Base-by-base conservation (phyloP, 2,888 invertebrate species). In the Nephrocerus scutellatus region DNA sequence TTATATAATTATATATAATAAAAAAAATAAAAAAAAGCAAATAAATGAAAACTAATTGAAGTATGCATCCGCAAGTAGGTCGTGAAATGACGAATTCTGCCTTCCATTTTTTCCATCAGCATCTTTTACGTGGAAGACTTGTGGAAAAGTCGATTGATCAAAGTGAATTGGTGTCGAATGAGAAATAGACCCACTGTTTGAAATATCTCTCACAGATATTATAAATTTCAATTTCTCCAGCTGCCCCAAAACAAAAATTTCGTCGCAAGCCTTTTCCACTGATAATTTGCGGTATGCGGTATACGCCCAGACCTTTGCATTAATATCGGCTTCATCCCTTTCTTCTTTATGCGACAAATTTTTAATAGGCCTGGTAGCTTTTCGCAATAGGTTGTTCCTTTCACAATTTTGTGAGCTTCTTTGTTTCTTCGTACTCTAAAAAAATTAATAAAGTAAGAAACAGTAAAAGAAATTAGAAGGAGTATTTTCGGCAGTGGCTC, bases 61-160 rank as follows among this genome's bases (percentile, higher is more conserved):
- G 31, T 31, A 20, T 31, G 31, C 31, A 21, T 31, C 31, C 31
- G 31, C 21, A 31, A 31, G 31, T 31, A 31, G 13, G 31, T 21
- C 31, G 31, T 21, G 31, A 31, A 31, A 31, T 31, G 31, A 30
- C 30, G 30, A 19, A 30, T 30, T 12, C n/a, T 30, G 18, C 30
- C 30, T 30, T 30, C 30, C 20, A 30, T 30, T 20, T 30, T n/a
- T 14, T 30, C 20, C 30, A 30, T 20, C 30, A 20, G 30, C 30
- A 29, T 29, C 29, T 29, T 29, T n/a, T 19, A 30, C 18, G 16
- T n/a, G n/a, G n/a, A n/a, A n/a, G n/a, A n/a, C n/a, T n/a, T n/a
- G n/a, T n/a, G n/a, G n/a, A 29, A 18, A 29, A 29, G 29, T 29
- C 16, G 16, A 29, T 29, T 29, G 29, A 16, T 29, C 29, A 16